Evolutionary conservation across 1,140 invertebrate species (phyloP), one percentile per base, ranked within the genome.

Genomic region (Drosophila navojoa): DNA sequence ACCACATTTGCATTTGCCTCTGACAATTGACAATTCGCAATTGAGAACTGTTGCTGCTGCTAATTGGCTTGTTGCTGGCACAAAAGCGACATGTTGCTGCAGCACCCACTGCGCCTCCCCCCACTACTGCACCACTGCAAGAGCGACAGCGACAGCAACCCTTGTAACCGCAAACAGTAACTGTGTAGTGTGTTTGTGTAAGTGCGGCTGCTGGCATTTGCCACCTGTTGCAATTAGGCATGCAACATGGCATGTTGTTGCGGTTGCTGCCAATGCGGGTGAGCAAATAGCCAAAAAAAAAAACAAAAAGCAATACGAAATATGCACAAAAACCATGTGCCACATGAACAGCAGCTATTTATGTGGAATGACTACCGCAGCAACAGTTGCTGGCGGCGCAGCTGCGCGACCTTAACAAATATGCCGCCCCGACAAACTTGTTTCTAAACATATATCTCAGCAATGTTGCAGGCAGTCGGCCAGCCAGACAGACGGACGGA

Each of bases 171-270:
- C 70, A 76, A 53, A 32, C 44, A 59, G 53, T 52, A 76, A 61
- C 53, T 52, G 45, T 64, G 25, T 54, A 13, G 32, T 22, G 32
- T 47, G 29, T 63, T 40, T 64, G 22, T 50, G 38, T 42, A 15
- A 27, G 22, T 45, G 59, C 44, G 42, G 59, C 70, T 53, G 62
- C 58, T 67, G 71, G 64, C 71, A 76, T 73, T 89, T 89, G 84
- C 84, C 84, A 89, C 84, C 84, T 89, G 84, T 89, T 89, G 84
- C 85, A 89, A 89, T 89, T 89, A 89, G 80, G 84, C 80, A 90
- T 89, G 84, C 84, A 87, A 89, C 85, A 90, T 84, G 80, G 67
- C 84, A 80, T 87, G 84, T 84, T 87, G 84, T 84, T 87, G 82
- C 72, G 76, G 82, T 71, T 67, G 62, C 29, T 76, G 62, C 44